Conservation (phyloP, 37 sponge, comb jelly and placozoan species). For the Agelas oroides region DNA sequence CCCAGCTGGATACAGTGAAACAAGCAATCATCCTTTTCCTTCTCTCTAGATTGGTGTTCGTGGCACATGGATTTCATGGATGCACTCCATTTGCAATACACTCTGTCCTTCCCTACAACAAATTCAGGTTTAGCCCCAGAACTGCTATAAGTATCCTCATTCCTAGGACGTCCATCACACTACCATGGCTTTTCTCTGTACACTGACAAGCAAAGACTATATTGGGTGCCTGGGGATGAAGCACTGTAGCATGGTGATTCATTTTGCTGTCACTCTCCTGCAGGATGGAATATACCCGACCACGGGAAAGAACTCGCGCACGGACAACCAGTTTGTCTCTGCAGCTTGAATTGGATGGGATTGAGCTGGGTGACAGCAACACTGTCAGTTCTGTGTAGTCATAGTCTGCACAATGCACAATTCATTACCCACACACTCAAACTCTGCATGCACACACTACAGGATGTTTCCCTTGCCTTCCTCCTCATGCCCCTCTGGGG, state of each 20-base stretch:
- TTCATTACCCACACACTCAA: not conserved
- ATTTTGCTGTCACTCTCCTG: too few species aligned
- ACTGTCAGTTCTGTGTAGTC: not conserved
- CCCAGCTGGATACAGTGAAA: too few species aligned
- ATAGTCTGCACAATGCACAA: not conserved
- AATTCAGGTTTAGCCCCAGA: not conserved
- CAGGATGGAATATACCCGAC: too few species aligned
- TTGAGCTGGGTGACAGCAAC: conserved; percentile 29
- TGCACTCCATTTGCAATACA: conserved; percentile 3
- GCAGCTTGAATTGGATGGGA: conserved; percentile 60
- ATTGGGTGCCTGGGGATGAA: too few species aligned
- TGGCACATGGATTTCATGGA: not conserved
- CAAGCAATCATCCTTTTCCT: too few species aligned
- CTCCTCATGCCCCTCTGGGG: conserved; percentile 63
- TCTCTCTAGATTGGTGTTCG: not conserved
- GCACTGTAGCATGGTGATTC: too few species aligned
- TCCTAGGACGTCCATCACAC: too few species aligned
- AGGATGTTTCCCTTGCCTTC: conserved; percentile 73
- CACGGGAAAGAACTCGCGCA: not conserved
- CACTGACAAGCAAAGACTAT: too few species aligned
- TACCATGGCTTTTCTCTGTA: too few species aligned
- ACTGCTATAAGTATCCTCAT: too few species aligned
- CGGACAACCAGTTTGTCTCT: conserved; percentile 43
- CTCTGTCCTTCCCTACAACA: conserved; percentile 36
- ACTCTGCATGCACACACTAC: not conserved